Base-by-base conservation (phyloP, 2,888 invertebrate genomes). In the Oscheius sp. region DNA sequence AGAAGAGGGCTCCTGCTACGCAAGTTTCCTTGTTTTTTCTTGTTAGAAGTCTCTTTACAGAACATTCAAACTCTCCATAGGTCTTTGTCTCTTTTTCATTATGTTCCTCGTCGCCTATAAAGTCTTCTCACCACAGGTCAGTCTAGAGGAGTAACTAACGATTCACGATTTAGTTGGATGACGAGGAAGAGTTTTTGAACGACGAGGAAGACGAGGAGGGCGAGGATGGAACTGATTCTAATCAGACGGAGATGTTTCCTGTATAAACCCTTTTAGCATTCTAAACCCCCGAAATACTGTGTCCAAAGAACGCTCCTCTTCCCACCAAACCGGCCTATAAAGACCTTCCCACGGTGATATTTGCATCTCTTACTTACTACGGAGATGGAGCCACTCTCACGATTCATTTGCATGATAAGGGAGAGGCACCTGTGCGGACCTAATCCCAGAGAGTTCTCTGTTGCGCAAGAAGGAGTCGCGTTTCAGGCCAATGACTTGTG, bases 401-500 rank as follows among this genome's bases (percentile, higher is more conserved):
- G 63, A 63, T 63, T 10, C 47, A 63, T 63, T 63, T 63, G 63
- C 63, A 63, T 63, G 63, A 63, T 63, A 63, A 63, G 21, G 21
- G 11, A 11, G 63, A 3, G 53, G 4, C 53, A 53, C 53, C 53
- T 53, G 53, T 13, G 63, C 63, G 21, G 48, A 48, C n/a, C 47
- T 63, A 63, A 63, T 63, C 63, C 48, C 47, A 48, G 47, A 47
- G 60, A 60, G 37, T 60, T 60, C 33, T 29, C 9, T 11, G 63
- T 63, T 63, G 63, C 63, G 63, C 32, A 42, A 63, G 48, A 63
- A n/a, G 65, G 68, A 68, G 68, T 68, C 68, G 55, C 68, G 55
- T 68, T 68, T 68, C 68, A 68, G 50, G 29, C 33, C 59, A 60
- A 60, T 60, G 29, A 35, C 53, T 53, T 29, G 13, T n/a, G 10